phyloP scores from a whole-genome alignment of 2,113 vertebrate species.

The Coracopsis vasa region DNA sequence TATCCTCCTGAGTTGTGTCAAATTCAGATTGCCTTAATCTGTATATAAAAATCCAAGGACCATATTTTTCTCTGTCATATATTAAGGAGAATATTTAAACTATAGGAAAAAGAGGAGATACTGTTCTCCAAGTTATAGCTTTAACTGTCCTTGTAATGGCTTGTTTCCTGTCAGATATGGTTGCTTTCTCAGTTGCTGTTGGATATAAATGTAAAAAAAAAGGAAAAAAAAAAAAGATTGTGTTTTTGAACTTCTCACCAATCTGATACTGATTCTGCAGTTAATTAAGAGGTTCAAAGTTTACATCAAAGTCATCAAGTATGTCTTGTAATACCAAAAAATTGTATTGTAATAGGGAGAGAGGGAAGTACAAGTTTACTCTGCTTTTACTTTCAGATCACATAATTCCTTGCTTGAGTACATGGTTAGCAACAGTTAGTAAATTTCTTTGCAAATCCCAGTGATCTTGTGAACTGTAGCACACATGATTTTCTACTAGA shows the following conservation, averaged over 20 bases:
- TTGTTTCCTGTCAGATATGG: background rate
- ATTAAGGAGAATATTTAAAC: background rate
- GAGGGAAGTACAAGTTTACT: background rate
- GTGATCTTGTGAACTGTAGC: background rate
- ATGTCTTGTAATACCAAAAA: background rate
- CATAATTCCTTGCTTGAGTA: background rate
- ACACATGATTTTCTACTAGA: background rate
- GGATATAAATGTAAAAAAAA: background rate
- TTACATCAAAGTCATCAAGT: background rate
- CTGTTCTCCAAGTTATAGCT: background rate
- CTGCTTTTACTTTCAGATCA: background rate
- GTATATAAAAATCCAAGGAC: background rate
- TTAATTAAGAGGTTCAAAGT: background rate
- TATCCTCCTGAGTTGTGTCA: background rate
- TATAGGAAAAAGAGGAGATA: background rate
- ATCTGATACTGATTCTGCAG: background rate
- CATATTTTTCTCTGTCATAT: background rate
- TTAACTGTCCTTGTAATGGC: background rate
- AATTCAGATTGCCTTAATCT: background rate
- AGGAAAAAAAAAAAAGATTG: background rate
- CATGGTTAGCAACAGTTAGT: background rate
- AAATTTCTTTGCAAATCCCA: background rate
- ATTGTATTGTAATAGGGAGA: background rate
- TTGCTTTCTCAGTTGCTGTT: background rate
- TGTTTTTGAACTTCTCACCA: background rate